Conservation (phyloP, 2,888 invertebrate species). For the Rotaria magnacalcarata region DNA sequence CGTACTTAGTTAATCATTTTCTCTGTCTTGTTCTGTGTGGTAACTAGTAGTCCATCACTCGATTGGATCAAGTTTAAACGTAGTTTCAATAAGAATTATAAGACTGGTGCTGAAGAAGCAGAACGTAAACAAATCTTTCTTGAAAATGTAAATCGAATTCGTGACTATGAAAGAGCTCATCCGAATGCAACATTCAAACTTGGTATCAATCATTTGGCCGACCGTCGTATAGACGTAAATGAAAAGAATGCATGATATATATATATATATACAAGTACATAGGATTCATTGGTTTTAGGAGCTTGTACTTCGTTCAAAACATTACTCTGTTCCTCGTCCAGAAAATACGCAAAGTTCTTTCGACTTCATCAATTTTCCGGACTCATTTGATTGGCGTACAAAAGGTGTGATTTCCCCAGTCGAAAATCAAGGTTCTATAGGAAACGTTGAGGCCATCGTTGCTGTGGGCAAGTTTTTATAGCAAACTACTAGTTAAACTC, state of each 20-base stretch:
- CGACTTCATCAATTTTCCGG: background rate
- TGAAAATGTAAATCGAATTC: slow-evolving; percentile 33
- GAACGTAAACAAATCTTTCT: slow-evolving; percentile 28
- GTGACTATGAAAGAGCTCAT: background rate
- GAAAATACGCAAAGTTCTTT: slow-evolving; percentile 9
- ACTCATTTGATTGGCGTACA: slow-evolving; percentile 3
- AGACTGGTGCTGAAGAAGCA: slow-evolving; percentile 33
- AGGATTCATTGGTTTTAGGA: background rate
- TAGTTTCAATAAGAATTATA: slow-evolving; percentile 26
- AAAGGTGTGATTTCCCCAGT: background rate
- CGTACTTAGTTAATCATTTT: background rate
- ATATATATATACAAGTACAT: no score
- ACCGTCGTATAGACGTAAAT: slow-evolving; percentile 28
- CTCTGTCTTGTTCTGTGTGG: background rate
- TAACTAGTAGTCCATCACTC: background rate
- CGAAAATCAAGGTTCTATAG: background rate
- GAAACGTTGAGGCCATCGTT: background rate
- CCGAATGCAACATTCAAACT: slow-evolving; percentile 35
- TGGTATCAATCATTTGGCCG: slow-evolving; percentile 39
- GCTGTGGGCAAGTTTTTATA: background rate
- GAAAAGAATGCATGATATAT: background rate
- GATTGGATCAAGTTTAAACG: slow-evolving; percentile 28
- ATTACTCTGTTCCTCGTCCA: background rate
- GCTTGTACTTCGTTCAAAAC: background rate
- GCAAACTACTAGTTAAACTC: background rate